These are phyloP conservation scores for Rhinolophus sinicus DNA, from an alignment of 2,113 vertebrate genomes.

Conservation along the genomic window DNA sequence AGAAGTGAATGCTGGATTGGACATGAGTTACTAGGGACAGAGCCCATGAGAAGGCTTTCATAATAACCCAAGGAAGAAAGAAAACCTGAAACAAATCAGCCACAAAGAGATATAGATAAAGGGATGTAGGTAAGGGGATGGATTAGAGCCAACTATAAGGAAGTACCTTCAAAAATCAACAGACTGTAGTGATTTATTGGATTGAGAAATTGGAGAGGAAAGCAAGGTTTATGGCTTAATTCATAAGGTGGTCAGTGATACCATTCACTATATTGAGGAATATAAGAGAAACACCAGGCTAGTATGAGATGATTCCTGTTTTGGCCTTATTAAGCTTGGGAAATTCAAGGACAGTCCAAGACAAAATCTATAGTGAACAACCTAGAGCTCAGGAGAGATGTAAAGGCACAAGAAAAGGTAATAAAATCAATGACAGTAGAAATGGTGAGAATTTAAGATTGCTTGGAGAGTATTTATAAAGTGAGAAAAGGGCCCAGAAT, in stretches of 20 bases:
- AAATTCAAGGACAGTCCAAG: background rate
- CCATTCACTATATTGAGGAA: background rate
- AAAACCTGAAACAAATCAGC: background rate
- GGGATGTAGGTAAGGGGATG: background rate
- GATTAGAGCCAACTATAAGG: background rate
- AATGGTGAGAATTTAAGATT: background rate
- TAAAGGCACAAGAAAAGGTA: background rate
- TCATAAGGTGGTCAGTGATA: background rate
- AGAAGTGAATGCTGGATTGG: background rate
- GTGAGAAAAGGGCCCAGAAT: background rate
- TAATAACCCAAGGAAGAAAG: background rate
- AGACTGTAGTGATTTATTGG: background rate
- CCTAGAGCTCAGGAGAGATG: background rate
- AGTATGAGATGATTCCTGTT: background rate
- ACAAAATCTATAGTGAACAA: background rate
- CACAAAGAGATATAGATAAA: background rate
- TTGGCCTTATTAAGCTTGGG: background rate
- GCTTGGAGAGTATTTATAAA: background rate
- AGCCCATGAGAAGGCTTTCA: background rate
- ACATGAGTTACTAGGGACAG: background rate
- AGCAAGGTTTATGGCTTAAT: background rate
- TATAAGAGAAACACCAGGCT: background rate
- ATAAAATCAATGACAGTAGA: background rate
- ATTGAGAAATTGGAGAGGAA: background rate
- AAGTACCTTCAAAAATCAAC: background rate